These are phyloP conservation scores for Phacellophora camtschatica DNA, from an alignment of 30 jellyfish, hydroid and myxozoan genomes.

Conservation along the genomic window DNA sequence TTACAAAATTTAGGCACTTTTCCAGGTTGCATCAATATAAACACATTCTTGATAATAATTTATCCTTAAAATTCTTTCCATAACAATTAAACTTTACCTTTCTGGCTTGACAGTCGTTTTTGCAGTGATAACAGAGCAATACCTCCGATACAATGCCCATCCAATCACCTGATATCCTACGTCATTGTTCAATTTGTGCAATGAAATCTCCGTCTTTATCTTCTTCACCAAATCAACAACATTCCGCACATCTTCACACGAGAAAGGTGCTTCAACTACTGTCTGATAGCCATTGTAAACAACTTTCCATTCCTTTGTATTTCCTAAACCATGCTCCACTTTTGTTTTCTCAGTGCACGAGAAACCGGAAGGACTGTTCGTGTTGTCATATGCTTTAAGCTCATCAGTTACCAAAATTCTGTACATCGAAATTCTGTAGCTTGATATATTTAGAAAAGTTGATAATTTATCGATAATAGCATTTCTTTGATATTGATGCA, in stretches of 20 bases:
- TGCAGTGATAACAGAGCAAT: neutral
- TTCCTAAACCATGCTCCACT: neutral
- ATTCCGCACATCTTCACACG: neutral
- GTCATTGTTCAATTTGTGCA: neutral
- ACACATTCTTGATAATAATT: no score
- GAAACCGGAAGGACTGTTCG: neutral
- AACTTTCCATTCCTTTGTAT: neutral
- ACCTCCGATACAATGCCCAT: conserved; percentile 8
- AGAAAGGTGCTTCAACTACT: neutral
- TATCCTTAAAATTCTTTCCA: no score
- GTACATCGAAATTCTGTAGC: neutral
- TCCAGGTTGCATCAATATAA: no score
- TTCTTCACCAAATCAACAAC: neutral
- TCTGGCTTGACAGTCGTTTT: neutral
- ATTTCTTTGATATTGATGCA: neutral
- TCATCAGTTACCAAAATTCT: neutral
- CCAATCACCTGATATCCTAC: conserved; percentile 12
- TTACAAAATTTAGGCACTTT: no score
- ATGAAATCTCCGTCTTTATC: neutral
- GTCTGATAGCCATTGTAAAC: neutral
- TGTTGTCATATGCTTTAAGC: neutral
- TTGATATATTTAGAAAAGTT: neutral
- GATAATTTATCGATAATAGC: neutral
- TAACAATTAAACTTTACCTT: no score
- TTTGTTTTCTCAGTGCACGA: neutral